Evolutionary conservation across 2,113 vertebrate genomes (phyloP).

Genomic region (Nanorana parkeri): DNA sequence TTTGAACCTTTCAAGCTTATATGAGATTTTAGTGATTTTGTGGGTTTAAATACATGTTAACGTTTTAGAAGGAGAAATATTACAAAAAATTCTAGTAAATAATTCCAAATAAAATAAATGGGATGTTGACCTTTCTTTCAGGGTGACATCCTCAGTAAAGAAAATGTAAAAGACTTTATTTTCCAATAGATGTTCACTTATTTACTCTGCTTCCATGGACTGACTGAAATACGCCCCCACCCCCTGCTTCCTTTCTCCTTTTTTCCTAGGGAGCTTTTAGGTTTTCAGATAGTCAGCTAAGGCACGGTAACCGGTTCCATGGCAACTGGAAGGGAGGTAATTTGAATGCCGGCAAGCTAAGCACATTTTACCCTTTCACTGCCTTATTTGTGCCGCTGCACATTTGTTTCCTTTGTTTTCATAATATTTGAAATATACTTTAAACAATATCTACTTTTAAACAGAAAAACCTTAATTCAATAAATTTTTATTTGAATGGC

Average conservation of each 20-base stretch:
- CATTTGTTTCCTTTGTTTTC: neutral
- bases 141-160: no score
- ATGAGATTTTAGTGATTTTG: no score
- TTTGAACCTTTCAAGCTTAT: no score
- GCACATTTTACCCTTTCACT: slow-evolving; percentile 39
- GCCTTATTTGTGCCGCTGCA: neutral
- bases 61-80: no score
- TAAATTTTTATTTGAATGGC: no score
- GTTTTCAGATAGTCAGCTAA: slow-evolving; percentile 37
- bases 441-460: neutral
- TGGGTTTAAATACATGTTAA: no score
- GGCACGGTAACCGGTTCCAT: slow-evolving; percentile 42
- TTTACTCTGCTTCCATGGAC: slow-evolving; percentile 8
- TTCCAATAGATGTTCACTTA: neutral
- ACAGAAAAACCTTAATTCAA: no score
- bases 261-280: slow-evolving; percentile 44
- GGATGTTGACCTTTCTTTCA: no score
- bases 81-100: no score
- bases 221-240: slow-evolving; percentile 15
- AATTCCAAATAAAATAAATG: no score
- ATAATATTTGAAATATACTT: neutral
- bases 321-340: slow-evolving; percentile 44
- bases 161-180: no score
- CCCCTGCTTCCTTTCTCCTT: slow-evolving; percentile 6
- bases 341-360: slow-evolving; percentile 35